Conservation (phyloP, 2,113 vertebrate species). For the Xenopus laevis region DNA sequence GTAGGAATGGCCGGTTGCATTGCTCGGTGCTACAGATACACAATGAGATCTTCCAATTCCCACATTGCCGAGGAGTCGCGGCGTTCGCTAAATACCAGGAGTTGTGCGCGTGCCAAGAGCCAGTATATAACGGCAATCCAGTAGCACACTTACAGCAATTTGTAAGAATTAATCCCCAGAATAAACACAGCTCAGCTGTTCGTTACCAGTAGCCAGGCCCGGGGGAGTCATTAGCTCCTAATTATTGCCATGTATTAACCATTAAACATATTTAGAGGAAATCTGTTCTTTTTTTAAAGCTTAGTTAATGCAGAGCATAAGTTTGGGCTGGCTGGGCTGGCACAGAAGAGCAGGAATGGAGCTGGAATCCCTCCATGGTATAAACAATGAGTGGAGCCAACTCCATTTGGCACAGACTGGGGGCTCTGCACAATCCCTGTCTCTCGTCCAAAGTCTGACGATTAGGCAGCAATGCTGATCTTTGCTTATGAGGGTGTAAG, state of each 20-base stretch:
- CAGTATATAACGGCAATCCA: conserved; percentile 27
- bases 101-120: conserved; percentile 9
- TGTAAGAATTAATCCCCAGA: conserved; percentile 36
- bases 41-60: neutral
- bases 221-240: conserved; percentile 30
- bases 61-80: neutral
- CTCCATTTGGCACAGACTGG: too few species aligned
- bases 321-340: conserved; percentile 1
- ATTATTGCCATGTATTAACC: conserved; percentile 43
- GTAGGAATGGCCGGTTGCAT: neutral
- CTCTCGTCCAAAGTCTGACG: too few species aligned
- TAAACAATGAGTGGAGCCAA: neutral
- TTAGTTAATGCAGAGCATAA: conserved; percentile 13
- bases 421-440: too few species aligned
- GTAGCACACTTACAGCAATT: conserved; percentile 40
- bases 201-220: conserved; percentile 30
- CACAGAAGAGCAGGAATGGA: neutral
- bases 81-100: neutral
- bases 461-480: too few species aligned
- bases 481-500: too few species aligned
- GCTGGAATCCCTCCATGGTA: neutral
- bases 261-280: conserved; percentile 37
- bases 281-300: conserved; percentile 8
- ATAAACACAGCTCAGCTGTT: conserved; percentile 34
- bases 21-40: neutral